Evolutionary conservation across 2,888 invertebrate genomes (phyloP).

Genomic region (Eilema caniola): DNA sequence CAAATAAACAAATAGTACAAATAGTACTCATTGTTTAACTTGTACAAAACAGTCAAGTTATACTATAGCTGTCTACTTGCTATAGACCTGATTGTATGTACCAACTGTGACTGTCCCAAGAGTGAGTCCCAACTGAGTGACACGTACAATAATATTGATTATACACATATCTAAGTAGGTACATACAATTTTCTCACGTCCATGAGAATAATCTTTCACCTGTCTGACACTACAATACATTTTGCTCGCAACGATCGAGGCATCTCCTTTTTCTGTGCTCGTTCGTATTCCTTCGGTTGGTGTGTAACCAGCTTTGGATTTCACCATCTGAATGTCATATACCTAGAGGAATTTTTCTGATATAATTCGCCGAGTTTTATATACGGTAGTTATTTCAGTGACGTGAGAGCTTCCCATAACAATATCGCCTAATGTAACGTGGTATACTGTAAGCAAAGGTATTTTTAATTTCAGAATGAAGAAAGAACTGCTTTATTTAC

Average conservation of each 20-base stretch:
- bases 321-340: neutral
- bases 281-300: neutral
- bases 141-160: neutral
- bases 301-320: neutral
- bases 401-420: neutral
- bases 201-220: neutral
- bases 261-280: neutral
- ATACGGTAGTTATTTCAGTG: neutral
- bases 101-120: neutral
- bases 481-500: neutral
- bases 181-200: neutral
- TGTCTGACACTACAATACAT: neutral
- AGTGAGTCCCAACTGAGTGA: neutral
- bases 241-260: neutral
- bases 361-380: neutral
- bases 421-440: neutral
- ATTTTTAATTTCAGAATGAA: neutral
- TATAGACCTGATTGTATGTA: neutral
- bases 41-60: neutral
- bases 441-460: neutral
- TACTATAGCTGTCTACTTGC: neutral
- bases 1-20: no score
- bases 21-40: neutral
- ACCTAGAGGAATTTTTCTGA: neutral
- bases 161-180: no score